Evolutionary conservation across 2,113 vertebrate species (phyloP).

Genomic region (Chunga burmeisteri): DNA sequence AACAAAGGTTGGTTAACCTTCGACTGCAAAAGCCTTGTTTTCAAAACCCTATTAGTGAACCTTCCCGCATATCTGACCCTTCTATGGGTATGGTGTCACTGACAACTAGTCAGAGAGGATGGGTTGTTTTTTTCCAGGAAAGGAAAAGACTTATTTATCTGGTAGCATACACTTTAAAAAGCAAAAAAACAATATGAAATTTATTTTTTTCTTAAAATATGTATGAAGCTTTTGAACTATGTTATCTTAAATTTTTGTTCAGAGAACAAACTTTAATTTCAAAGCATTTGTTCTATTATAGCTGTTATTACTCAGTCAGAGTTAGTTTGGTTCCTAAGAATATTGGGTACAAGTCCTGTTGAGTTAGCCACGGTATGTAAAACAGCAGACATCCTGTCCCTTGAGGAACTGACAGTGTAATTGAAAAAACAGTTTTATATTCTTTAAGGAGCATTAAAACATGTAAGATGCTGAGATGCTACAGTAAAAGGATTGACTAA

Average conservation of each 20-base stretch:
- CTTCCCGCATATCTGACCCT: background rate
- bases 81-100: background rate
- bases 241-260: background rate
- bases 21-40: background rate
- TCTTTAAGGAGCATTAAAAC: background rate
- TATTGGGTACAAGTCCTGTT: background rate
- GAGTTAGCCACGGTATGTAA: background rate
- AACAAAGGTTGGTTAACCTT: constrained; percentile 89
- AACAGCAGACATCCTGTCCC: background rate
- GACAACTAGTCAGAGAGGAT: background rate
- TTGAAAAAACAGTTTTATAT: background rate
- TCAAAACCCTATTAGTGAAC: background rate
- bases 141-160: background rate
- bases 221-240: background rate
- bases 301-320: background rate
- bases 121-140: background rate
- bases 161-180: background rate
- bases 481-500: background rate
- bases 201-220: background rate
- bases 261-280: background rate
- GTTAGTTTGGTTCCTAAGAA: background rate
- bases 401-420: background rate
- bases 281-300: background rate
- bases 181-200: background rate
- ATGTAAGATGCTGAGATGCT: background rate